Evolutionary conservation across 2,797 vertebrate genomes (phyloP).

Genomic region (Sciurus carolinensis): DNA sequence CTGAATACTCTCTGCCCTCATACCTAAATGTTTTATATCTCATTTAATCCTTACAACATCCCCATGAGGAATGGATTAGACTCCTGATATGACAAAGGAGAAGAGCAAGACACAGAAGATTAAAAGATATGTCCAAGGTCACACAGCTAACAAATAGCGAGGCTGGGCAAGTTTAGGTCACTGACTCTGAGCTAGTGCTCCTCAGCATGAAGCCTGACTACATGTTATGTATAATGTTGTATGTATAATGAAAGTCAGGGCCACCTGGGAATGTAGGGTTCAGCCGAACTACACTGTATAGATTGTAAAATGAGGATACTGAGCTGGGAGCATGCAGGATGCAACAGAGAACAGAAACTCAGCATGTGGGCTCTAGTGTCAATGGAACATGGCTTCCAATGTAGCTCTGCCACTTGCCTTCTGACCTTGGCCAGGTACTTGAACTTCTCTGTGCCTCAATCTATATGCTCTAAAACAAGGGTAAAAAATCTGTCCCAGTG

Average conservation of each 20-base stretch:
- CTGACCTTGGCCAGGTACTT: background rate
- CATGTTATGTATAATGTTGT: background rate
- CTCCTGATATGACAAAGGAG: background rate
- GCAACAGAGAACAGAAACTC: background rate
- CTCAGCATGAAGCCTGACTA: background rate
- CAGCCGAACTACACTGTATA: background rate
- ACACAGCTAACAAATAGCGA: background rate
- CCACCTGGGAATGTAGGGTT: background rate
- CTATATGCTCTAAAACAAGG: background rate
- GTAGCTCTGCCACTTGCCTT: background rate
- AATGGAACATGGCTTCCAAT: background rate
- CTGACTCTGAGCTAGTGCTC: background rate
- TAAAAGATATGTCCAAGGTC: background rate
- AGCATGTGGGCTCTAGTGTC: background rate
- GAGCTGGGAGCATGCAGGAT: background rate
- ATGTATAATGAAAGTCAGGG: background rate
- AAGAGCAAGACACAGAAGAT: background rate
- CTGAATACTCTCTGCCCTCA: background rate
- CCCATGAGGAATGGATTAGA: background rate
- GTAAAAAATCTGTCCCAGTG: background rate
- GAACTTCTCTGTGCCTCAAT: background rate
- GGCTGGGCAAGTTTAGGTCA: background rate
- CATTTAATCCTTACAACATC: background rate
- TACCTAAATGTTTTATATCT: background rate
- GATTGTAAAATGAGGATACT: background rate